A percentile compares a stretch with the other conserved stretches of the same genome.
Evolutionary conservation across 2,888 invertebrate species (phyloP).

Genomic region (Liopterus haemorrhoidalis): DNA sequence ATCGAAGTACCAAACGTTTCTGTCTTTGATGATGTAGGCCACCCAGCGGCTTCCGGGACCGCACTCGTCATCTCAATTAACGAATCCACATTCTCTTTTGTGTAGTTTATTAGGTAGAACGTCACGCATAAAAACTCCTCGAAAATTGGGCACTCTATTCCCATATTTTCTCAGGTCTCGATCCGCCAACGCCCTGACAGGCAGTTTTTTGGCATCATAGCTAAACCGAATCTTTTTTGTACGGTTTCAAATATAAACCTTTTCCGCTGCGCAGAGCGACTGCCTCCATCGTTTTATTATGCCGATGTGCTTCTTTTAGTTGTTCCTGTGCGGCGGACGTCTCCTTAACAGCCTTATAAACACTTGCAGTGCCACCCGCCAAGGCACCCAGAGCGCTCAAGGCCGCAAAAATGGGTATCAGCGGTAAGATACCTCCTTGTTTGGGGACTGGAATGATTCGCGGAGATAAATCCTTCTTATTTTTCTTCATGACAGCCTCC

Average conservation of each 20-base stretch:
- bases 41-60: conserved; percentile 40
- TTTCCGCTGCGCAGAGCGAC: conserved; percentile 40
- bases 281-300: conserved; percentile 41
- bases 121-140: conserved; percentile 35
- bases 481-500: conserved; percentile 13
- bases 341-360: conserved; percentile 39
- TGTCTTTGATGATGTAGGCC: conserved; percentile 36
- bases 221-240: conserved; percentile 31
- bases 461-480: conserved; percentile 22
- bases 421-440: conserved; percentile 37
- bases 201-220: conserved; percentile 25
- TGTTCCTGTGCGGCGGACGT: conserved; percentile 37
- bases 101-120: conserved; percentile 29
- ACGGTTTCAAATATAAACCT: too few species aligned
- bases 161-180: conserved; percentile 24
- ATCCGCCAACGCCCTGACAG: conserved; percentile 28
- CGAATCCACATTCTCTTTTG: conserved; percentile 30
- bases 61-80: conserved; percentile 36
- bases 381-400: conserved; percentile 39
- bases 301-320: conserved; percentile 37
- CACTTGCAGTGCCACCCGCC: conserved; percentile 39
- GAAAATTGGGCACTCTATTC: conserved; percentile 27
- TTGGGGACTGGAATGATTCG: conserved; percentile 38
- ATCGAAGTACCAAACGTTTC: conserved; percentile 38
- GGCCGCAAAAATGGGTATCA: conserved; percentile 40